Percentiles rank a stretch among this genome's conserved stretches.
These are phyloP conservation scores for Hippopotamus amphibius DNA, from an alignment of 2,113 vertebrate genomes.

Conservation along the genomic window DNA sequence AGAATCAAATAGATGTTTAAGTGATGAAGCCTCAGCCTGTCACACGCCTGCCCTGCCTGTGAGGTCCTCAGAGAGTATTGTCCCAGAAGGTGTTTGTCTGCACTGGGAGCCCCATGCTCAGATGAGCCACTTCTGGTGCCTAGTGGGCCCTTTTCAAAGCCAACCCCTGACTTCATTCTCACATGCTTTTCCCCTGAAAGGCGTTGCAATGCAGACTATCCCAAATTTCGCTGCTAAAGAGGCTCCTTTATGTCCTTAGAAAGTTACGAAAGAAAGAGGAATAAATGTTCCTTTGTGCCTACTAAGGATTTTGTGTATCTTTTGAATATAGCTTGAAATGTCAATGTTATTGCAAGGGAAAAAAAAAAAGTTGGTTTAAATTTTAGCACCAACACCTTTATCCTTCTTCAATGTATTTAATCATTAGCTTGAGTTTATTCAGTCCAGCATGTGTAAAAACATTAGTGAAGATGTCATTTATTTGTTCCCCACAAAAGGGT, in stretches of 20 bases:
- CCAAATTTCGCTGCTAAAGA: background rate
- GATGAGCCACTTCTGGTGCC: background rate
- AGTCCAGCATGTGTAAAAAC: conserved; percentile 42
- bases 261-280: conserved; percentile 63
- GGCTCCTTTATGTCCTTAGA: background rate
- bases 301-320: conserved; percentile 66
- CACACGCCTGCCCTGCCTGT: background rate
- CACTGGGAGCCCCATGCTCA: background rate
- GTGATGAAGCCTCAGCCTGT: background rate
- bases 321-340: conserved; percentile 54
- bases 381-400: conserved; percentile 44
- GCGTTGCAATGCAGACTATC: background rate
- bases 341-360: conserved; percentile 19
- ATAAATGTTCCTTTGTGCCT: conserved; percentile 53
- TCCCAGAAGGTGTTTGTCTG: background rate
- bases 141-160: background rate
- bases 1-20: background rate
- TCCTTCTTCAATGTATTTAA: conserved; percentile 55
- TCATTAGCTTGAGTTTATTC: background rate
- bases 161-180: background rate
- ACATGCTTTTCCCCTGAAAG: conserved; percentile 7
- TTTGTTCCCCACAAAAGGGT: background rate
- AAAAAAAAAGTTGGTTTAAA: background rate
- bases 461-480: conserved; percentile 28
- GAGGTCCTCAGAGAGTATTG: background rate